Percentiles rank a stretch among this genome's conserved stretches.
Evolutionary conservation across 1,140 invertebrate species (phyloP).

Genomic region (Holotrichia oblita): DNA sequence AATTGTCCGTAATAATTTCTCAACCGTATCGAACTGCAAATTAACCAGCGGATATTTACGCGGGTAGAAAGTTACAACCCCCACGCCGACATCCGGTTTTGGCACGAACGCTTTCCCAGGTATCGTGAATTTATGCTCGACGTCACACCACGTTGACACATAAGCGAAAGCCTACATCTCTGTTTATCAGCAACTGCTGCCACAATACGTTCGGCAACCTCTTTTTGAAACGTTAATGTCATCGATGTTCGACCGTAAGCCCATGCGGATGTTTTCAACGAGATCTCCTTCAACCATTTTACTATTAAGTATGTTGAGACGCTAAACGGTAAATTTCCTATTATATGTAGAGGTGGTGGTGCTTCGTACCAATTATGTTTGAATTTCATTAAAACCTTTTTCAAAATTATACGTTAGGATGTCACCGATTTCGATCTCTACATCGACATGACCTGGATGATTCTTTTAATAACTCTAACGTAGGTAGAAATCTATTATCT

Average conservation of each 20-base stretch:
- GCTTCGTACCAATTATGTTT: constrained; percentile 68
- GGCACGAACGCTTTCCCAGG: constrained; percentile 92
- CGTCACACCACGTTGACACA: constrained; percentile 94
- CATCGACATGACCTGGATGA: constrained; percentile 67
- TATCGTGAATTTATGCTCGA: constrained; percentile 87
- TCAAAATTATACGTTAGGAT: constrained; percentile 85
- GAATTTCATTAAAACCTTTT: constrained; percentile 73
- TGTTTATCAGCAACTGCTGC: constrained; percentile 71
- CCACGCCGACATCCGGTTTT: constrained; percentile 95
- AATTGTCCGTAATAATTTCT: constrained; percentile 88
- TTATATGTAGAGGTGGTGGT: constrained; percentile 79
- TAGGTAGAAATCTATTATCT: constrained; percentile 88
- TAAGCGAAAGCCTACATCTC: constrained; percentile 89
- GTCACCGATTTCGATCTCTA: constrained; percentile 87
- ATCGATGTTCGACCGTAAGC: constrained; percentile 83
- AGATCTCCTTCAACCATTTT: constrained; percentile 85
- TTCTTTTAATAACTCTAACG: constrained; percentile 82
- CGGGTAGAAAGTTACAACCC: constrained; percentile 89
- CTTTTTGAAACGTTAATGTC: constrained; percentile 97
- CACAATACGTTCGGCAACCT: constrained; percentile 91
- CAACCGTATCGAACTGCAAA: constrained; percentile 85
- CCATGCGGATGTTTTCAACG: constrained; percentile 81
- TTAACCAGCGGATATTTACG: constrained; percentile 78
- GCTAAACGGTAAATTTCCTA: constrained; percentile 98
- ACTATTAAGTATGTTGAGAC: constrained; percentile 94